phyloP scores from a whole-genome alignment of 2,888 invertebrate genomes.

The Muschampia plurimacula region DNA sequence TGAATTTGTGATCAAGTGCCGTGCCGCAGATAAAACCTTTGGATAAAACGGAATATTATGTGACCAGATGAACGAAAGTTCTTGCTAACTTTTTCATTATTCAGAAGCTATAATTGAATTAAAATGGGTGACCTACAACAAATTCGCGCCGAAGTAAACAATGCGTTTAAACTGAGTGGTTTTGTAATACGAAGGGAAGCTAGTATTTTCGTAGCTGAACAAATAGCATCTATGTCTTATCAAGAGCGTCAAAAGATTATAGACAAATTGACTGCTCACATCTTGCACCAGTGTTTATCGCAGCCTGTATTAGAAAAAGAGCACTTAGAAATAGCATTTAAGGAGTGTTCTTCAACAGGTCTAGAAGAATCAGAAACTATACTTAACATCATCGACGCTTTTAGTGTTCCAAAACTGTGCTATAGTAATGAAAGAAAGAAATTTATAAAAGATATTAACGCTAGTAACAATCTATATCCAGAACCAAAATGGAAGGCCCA shows the following conservation, averaged over 20 bases:
- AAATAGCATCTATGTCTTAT: conserved; percentile 86
- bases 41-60: neutral
- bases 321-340: conserved; percentile 90
- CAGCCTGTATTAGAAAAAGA: conserved; percentile 90
- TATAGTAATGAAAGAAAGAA: conserved; percentile 93
- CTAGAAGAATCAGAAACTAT: conserved; percentile 90
- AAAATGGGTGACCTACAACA: conserved; percentile 73
- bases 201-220: conserved; percentile 89
- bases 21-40: neutral
- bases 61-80: neutral
- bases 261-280: conserved; percentile 90
- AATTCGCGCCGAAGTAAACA: conserved; percentile 87
- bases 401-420: conserved; percentile 91
- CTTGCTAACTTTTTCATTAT: neutral
- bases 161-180: conserved; percentile 91
- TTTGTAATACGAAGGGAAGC: conserved; percentile 91
- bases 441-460: conserved; percentile 84
- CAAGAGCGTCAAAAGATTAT: conserved; percentile 89
- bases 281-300: conserved; percentile 91
- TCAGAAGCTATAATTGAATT: neutral
- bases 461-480: conserved; percentile 80
- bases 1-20: neutral
- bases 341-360: conserved; percentile 86
- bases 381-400: conserved; percentile 92
- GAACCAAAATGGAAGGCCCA: conserved; percentile 89